These are phyloP conservation scores for Actinernus sp. DNA, from an alignment of 92 coral and sea anemone genomes.

Conservation along the genomic window DNA sequence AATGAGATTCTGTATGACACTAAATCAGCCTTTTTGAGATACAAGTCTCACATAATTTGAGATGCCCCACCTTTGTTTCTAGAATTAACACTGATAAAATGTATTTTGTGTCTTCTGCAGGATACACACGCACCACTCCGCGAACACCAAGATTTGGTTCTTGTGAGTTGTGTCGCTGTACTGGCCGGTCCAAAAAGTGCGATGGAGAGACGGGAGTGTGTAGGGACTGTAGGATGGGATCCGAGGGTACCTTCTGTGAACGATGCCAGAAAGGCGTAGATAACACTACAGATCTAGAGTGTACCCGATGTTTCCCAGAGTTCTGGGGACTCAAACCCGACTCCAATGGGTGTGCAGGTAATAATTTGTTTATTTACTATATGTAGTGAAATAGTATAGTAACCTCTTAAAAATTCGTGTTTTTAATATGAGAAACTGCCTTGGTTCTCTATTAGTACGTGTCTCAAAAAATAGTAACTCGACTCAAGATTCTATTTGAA, in stretches of 20 bases:
- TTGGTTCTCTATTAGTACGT: neutral
- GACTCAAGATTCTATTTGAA: no score
- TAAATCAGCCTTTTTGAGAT: no score
- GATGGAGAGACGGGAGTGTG: conserved; percentile 84
- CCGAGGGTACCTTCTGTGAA: conserved; percentile 82
- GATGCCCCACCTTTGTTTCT: no score
- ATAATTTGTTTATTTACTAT: no score
- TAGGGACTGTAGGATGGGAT: conserved; percentile 84
- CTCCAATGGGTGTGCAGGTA: conserved; percentile 83
- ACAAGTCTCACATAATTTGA: no score
- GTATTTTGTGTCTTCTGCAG: neutral
- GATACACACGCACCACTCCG: neutral
- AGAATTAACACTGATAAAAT: no score
- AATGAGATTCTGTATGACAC: no score
- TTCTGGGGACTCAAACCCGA: conserved; percentile 73
- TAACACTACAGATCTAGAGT: conserved; percentile 78
- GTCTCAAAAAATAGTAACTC: neutral
- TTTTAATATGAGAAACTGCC: no score
- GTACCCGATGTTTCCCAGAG: conserved; percentile 74
- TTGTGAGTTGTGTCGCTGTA: conserved; percentile 83
- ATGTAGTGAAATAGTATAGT: no score
- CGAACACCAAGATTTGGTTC: conserved; percentile 9
- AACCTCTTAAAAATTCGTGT: no score
- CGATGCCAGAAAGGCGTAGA: conserved; percentile 82
- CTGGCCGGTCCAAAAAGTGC: conserved; percentile 78